Conservation (phyloP, 1,140 invertebrate species). For the Scaptomyza pallida region DNA sequence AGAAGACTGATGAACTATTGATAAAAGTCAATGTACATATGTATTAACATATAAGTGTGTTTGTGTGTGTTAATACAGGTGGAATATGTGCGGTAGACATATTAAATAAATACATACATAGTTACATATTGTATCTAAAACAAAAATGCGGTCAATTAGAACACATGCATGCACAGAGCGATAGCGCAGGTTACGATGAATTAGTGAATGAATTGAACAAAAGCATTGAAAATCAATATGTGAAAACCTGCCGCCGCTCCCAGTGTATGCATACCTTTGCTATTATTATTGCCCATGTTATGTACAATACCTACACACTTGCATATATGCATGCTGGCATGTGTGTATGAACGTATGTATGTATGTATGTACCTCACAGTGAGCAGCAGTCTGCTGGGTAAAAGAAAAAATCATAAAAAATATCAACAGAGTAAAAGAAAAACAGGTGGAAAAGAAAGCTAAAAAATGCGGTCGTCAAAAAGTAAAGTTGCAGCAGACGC, state of each 20-base stretch:
- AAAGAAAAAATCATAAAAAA: constrained; percentile 63
- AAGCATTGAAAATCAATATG: constrained; percentile 79
- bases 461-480: constrained; percentile 81
- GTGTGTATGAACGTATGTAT: constrained; percentile 7
- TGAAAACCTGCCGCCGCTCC: constrained; percentile 77
- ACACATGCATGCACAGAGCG: constrained; percentile 42
- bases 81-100: constrained; percentile 26
- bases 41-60: constrained; percentile 16
- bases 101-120: constrained; percentile 24
- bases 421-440: constrained; percentile 70
- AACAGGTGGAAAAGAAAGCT: constrained; percentile 82
- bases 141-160: constrained; percentile 70
- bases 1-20: constrained; percentile 33
- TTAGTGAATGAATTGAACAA: constrained; percentile 80
- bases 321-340: constrained; percentile 1
- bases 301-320: constrained; percentile 32
- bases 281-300: constrained; percentile 39
- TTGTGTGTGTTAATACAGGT: constrained; percentile 35
- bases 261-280: constrained; percentile 54
- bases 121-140: constrained; percentile 31
- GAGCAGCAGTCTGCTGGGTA: constrained; percentile 32
- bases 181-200: constrained; percentile 54
- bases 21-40: constrained; percentile 49
- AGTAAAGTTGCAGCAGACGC: constrained; percentile 67
- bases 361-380: constrained; percentile 38